phyloP scores from a whole-genome alignment of 2,113 vertebrate genomes.

The Xenopus laevis region DNA sequence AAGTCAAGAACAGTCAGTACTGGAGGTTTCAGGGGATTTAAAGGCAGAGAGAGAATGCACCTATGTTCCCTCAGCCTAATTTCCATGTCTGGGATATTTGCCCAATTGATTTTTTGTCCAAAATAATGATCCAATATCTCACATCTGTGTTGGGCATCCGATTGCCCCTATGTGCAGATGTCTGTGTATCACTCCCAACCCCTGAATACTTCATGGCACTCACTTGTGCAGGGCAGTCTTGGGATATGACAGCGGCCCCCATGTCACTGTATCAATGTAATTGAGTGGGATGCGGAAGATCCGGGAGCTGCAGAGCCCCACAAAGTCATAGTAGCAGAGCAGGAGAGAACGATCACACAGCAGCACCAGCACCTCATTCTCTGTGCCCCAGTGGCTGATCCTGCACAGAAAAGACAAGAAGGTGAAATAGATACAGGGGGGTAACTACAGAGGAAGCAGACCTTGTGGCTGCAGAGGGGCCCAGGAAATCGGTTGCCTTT shows the following conservation, averaged over 20 bases:
- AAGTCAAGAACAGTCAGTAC: too few species aligned
- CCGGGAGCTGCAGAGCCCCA: conserved; percentile 26
- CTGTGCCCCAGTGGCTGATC: conserved; percentile 42
- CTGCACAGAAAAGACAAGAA: background rate
- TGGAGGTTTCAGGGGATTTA: too few species aligned
- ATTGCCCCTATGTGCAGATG: too few species aligned
- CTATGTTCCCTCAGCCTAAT: background rate
- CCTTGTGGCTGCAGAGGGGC: too few species aligned
- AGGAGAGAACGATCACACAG: conserved; percentile 30
- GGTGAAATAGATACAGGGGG: background rate
- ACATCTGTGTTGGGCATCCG: too few species aligned
- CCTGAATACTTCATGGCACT: conserved; percentile 24
- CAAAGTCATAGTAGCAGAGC: conserved; percentile 39
- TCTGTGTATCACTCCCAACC: too few species aligned
- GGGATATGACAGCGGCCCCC: conserved; percentile 35
- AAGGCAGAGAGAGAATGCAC: too few species aligned
- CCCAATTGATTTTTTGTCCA: too few species aligned
- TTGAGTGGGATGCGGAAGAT: conserved; percentile 33
- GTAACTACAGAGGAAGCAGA: too few species aligned
- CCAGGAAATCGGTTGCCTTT: too few species aligned
- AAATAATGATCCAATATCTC: too few species aligned
- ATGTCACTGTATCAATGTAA: conserved; percentile 36
- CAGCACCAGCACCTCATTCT: conserved; percentile 25
- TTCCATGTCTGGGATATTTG: too few species aligned
- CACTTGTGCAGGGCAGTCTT: conserved; percentile 46